Conservation (phyloP, 2,797 vertebrate species). For the Lacerta agilis region DNA sequence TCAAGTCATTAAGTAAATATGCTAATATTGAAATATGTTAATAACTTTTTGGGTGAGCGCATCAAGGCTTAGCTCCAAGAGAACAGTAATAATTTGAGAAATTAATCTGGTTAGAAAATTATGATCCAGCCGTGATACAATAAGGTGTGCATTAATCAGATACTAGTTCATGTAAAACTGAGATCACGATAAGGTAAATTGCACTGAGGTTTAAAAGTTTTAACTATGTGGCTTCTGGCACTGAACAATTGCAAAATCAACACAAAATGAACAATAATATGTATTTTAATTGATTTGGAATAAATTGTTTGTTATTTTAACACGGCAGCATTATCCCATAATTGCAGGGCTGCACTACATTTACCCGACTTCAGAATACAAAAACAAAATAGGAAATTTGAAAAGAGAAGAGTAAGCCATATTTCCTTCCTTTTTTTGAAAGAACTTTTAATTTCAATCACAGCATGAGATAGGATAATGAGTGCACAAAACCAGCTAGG, state of each 20-base stretch:
- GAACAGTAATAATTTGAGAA: conserved; percentile 41
- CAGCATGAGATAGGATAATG: conserved; percentile 72
- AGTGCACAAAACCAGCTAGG: conserved; percentile 68
- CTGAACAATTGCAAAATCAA: conserved; percentile 47
- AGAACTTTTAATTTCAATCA: conserved; percentile 76
- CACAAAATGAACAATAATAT: conserved; percentile 45
- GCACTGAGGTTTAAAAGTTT: not conserved
- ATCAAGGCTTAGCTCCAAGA: conserved; percentile 43
- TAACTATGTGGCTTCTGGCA: conserved; percentile 26
- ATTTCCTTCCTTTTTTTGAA: conserved; percentile 60
- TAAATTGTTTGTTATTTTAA: conserved; percentile 50
- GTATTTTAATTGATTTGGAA: conserved; percentile 28
- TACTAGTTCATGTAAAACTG: conserved; percentile 25
- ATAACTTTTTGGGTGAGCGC: conserved; percentile 39
- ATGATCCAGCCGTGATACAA: conserved; percentile 19
- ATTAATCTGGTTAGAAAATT: conserved; percentile 41
- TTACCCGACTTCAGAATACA: conserved; percentile 27
- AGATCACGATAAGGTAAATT: not conserved
- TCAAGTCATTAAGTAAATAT: conserved; percentile 45
- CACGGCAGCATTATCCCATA: conserved; percentile 47
- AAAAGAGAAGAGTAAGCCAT: conserved; percentile 23
- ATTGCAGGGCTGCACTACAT: conserved; percentile 39
- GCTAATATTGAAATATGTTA: conserved; percentile 55
- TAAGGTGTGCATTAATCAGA: conserved; percentile 35
- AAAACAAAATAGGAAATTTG: conserved; percentile 6